These are phyloP conservation scores for Paragorgia papillata DNA, from an alignment of 92 coral and sea anemone genomes.

Conservation along the genomic window DNA sequence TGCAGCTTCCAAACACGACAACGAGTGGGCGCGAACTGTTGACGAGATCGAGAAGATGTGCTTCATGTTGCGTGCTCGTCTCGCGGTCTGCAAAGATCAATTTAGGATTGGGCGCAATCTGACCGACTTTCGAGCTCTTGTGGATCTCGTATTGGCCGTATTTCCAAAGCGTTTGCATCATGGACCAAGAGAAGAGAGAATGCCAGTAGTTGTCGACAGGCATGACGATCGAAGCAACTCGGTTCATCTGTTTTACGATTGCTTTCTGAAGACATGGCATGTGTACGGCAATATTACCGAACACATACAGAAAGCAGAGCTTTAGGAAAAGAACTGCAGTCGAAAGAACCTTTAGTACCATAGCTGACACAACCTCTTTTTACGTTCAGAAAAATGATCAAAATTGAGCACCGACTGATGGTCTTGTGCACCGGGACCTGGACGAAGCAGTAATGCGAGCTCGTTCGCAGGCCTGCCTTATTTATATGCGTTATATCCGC, in stretches of 20 bases:
- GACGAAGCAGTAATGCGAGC: too few relatives aligned
- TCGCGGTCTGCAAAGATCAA: slow-evolving; percentile 52
- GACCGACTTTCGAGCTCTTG: slow-evolving; percentile 47
- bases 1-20: slow-evolving; percentile 85
- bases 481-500: neutral
- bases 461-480: too few relatives aligned
- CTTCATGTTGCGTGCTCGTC: slow-evolving; percentile 35
- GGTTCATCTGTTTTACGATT: slow-evolving; percentile 58
- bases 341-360: neutral
- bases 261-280: slow-evolving; percentile 63
- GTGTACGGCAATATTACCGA: slow-evolving; percentile 36
- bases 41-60: slow-evolving; percentile 75
- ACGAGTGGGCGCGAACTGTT: slow-evolving; percentile 74
- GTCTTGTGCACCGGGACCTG: neutral
- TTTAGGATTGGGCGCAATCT: slow-evolving; percentile 68
- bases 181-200: slow-evolving; percentile 68
- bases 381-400: neutral
- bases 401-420: too few relatives aligned
- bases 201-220: slow-evolving; percentile 79
- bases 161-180: slow-evolving; percentile 59
- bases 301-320: neutral
- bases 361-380: neutral
- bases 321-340: slow-evolving; percentile 12
- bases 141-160: slow-evolving; percentile 48
- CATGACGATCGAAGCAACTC: slow-evolving; percentile 66